Conservation (phyloP, 1,140 invertebrate genomes). For the Berghia stephanieae region DNA sequence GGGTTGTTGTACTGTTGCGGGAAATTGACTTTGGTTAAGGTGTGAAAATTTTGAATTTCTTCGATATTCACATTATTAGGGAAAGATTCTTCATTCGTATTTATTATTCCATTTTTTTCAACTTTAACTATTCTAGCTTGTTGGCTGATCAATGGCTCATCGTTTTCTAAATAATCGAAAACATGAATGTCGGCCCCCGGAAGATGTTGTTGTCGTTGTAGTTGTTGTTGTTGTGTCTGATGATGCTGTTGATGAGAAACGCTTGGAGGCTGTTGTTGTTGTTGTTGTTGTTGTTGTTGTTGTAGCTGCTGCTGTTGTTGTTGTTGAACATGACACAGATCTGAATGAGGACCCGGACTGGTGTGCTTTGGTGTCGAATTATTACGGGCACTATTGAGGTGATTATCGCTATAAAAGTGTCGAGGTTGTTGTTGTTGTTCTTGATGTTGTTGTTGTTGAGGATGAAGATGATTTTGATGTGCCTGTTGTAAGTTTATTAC, state of each 20-base stretch:
- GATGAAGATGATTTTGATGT: too few relatives aligned
- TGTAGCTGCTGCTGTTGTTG: not conserved
- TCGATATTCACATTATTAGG: conserved; percentile 6
- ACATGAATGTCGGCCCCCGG: too few relatives aligned
- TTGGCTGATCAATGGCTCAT: too few relatives aligned
- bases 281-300: not conserved
- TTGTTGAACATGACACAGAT: too few relatives aligned
- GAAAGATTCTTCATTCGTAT: not conserved
- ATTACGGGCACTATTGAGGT: too few relatives aligned
- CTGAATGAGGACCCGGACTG: too few relatives aligned
- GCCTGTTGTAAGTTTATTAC: too few relatives aligned
- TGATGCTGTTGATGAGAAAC: not conserved
- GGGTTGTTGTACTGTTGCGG: too few relatives aligned
- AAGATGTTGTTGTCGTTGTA: not conserved
- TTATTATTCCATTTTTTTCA: not conserved
- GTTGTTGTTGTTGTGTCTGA: not conserved
- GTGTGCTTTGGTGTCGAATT: too few relatives aligned
- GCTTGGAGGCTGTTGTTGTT: not conserved
- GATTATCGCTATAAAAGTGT: too few relatives aligned
- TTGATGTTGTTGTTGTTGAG: not conserved
- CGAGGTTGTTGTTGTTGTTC: conserved; percentile 11
- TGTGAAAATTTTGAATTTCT: conserved; percentile 23
- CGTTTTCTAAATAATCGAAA: too few relatives aligned
- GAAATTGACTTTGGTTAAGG: not conserved
- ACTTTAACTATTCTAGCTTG: conserved; percentile 22